A percentile compares a stretch with the other conserved stretches of the same genome.
Conservation (phyloP, 2,888 invertebrate genomes). For the Strigamia crassipes region DNA sequence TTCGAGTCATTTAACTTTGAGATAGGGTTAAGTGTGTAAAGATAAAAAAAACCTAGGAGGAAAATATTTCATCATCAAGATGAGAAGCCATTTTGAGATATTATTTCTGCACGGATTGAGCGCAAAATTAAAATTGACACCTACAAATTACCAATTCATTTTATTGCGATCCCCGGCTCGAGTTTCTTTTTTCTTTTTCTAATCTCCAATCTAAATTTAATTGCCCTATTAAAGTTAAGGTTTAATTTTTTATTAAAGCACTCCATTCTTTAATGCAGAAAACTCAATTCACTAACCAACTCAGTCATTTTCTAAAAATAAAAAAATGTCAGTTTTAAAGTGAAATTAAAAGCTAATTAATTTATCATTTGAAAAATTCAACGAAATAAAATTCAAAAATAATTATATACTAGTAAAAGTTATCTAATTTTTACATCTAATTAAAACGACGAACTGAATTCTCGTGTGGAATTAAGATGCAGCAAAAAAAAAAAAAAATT, state of each 20-base stretch:
- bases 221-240: conserved; percentile 29
- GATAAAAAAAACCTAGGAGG: conserved; percentile 23
- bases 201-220: conserved; percentile 36
- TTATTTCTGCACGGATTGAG: conserved; percentile 38
- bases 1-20: conserved; percentile 40
- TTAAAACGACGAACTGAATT: neutral
- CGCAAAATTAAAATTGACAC: conserved; percentile 36
- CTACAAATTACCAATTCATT: conserved; percentile 36
- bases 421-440: neutral
- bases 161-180: conserved; percentile 13
- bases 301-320: neutral
- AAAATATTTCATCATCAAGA: conserved; percentile 40
- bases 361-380: neutral
- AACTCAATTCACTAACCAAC: neutral
- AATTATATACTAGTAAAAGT: neutral
- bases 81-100: conserved; percentile 25
- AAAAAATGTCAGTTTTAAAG: neutral
- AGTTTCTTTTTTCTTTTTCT: neutral
- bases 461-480: neutral
- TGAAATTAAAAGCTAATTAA: conserved; percentile 1
- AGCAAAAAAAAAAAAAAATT: neutral
- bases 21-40: conserved; percentile 37
- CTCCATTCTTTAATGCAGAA: conserved; percentile 2
- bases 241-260: conserved; percentile 11
- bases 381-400: neutral